A percentile compares a stretch with the other conserved stretches of the same genome.
Conservation (phyloP, 2,888 invertebrate genomes). For the Eristalinus aeneus region DNA sequence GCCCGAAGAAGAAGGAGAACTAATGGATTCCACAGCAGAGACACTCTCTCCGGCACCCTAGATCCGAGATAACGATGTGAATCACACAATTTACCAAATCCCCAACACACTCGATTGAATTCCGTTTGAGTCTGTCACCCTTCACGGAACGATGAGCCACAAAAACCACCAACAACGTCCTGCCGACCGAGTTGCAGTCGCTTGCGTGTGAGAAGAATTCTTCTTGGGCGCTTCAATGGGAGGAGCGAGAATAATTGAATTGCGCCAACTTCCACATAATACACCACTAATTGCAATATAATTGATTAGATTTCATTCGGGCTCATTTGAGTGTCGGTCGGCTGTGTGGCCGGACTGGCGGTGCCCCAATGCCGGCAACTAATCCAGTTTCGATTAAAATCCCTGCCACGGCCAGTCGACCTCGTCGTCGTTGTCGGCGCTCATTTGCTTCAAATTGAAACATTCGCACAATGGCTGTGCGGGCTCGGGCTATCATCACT, state of each 20-base stretch:
- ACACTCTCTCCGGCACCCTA: not conserved
- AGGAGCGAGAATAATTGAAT: constrained; percentile 55
- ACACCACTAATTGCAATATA: constrained; percentile 68
- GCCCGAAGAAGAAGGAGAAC: constrained; percentile 17
- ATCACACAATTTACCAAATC: constrained; percentile 64
- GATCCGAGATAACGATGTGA: constrained; percentile 55
- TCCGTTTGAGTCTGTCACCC: constrained; percentile 61
- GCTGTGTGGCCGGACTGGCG: not conserved
- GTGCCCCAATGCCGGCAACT: not conserved
- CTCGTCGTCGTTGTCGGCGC: constrained; percentile 30
- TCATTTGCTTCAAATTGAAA: constrained; percentile 57
- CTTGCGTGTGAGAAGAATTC: too few relatives aligned
- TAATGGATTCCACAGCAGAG: constrained; percentile 15
- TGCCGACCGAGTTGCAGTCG: too few relatives aligned
- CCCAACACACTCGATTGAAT: constrained; percentile 60
- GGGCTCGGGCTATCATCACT: constrained; percentile 15
- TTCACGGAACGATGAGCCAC: constrained; percentile 21
- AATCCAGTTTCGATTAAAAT: constrained; percentile 63
- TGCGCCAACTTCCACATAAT: constrained; percentile 67
- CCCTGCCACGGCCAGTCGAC: constrained; percentile 32
- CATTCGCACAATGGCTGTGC: constrained; percentile 23
- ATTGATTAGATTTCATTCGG: constrained; percentile 68
- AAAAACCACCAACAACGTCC: constrained; percentile 25
- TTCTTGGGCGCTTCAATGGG: too few relatives aligned
- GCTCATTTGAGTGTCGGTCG: constrained; percentile 33